Evolutionary conservation across 2,113 vertebrate genomes (phyloP).

Genomic region (Laterallus jamaicensis): DNA sequence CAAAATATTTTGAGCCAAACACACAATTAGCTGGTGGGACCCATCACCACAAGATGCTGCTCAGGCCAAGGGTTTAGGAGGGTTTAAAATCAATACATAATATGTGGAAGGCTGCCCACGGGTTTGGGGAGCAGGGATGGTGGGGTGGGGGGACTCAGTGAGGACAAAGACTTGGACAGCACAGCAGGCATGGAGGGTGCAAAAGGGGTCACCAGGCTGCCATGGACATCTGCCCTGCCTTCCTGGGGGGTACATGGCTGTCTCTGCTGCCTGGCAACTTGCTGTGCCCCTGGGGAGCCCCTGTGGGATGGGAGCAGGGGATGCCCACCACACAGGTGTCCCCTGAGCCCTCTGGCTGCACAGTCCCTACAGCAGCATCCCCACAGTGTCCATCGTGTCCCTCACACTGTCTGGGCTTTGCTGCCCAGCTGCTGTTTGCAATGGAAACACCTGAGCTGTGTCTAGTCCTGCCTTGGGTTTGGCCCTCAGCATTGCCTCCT

Average conservation of each 20-base stretch:
- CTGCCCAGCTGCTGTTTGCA: neutral
- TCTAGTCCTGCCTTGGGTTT: neutral
- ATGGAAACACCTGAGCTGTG: neutral
- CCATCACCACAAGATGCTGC: neutral
- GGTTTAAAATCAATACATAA: neutral
- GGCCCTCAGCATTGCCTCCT: neutral
- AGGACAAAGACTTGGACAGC: neutral
- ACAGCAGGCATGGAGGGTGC: rapidly evolving
- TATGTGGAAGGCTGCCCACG: neutral
- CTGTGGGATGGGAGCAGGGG: neutral
- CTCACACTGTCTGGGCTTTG: neutral
- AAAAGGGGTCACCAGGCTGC: neutral
- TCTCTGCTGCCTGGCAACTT: neutral
- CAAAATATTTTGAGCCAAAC: neutral
- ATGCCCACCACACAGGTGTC: rapidly evolving
- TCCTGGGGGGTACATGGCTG: neutral
- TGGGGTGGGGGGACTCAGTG: neutral
- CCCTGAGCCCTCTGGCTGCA: neutral
- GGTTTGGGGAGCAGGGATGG: neutral
- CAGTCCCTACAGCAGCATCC: rapidly evolving
- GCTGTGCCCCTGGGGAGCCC: neutral
- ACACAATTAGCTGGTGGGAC: neutral
- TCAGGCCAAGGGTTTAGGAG: neutral
- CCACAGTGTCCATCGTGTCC: neutral
- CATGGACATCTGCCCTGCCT: neutral